Base-by-base conservation (phyloP, 2,888 invertebrate genomes). In the Oscheius sp. region DNA sequence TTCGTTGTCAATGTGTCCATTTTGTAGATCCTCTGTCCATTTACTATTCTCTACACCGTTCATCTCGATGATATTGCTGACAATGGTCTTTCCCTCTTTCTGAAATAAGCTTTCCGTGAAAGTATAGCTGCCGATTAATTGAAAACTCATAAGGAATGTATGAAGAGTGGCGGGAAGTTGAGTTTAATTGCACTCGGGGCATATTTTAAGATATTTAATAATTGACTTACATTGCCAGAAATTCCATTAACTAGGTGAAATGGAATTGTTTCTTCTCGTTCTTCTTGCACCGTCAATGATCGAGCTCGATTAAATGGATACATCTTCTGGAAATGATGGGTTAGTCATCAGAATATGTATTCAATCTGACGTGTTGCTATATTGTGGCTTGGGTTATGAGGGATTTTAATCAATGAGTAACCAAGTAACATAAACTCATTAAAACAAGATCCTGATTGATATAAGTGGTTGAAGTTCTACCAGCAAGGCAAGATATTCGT, bases 251-350 rank as follows among this genome's bases (percentile, higher is more conserved):
- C 9, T 12, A 17, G 20, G 14, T 22, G 24, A 6, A 41, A 45
- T 5, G 32, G 47, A 8, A n/a, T 22, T n/a, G 17, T 22, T 26
- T 38, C 32, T 12, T 57, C 59, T 3, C 32, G n/a, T 56, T 65
- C 59, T 47, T 67, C 67, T 20, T 50, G 36, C 12, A 49, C 62
- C 24, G 54, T 63, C 24, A 77, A 66, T 5, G 74, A 74, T 1
- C 66, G 57, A 9, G 77, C 68, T 14, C 71, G 36, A 51, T 77
- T 77, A 61, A 77, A 77, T 6, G 77, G 77, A 44, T 74, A 74
- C 77, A 77, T 77, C 61, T 65, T 14, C 59, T 59, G 44, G 41
- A 59, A 44, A 20, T 14, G 14, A 9, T 36, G 36, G 14, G 14
- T 9, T 36, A 9, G 36, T 47, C 20, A 24, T 44, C 8, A 44